Evolutionary conservation across 1,140 invertebrate genomes (phyloP).

Genomic region (Pachypeltis micranthus): DNA sequence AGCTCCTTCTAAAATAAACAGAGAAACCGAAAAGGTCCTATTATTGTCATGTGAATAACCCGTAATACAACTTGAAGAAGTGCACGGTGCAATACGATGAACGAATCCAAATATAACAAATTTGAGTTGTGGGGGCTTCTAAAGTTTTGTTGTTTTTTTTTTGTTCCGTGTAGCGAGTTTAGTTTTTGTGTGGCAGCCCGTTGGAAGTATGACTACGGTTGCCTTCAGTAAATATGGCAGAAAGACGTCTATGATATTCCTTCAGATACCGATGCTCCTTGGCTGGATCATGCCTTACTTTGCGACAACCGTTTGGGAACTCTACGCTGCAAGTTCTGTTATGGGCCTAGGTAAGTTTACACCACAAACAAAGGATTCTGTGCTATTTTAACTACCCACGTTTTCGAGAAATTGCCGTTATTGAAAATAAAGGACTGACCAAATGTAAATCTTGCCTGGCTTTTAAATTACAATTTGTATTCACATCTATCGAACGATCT

Average conservation of each 20-base stretch:
- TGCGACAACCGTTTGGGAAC: slow-evolving; percentile 18
- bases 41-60: neutral
- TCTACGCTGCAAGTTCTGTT: slow-evolving; percentile 24
- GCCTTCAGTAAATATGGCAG: slow-evolving; percentile 23
- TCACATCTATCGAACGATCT: too few species aligned
- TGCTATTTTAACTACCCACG: too few species aligned
- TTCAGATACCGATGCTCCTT: slow-evolving; percentile 26
- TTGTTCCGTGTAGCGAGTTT: slow-evolving; percentile 30
- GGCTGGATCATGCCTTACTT: slow-evolving; percentile 27
- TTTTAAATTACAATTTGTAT: too few species aligned
- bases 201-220: slow-evolving; percentile 27
- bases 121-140: too few species aligned
- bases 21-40: neutral
- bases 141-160: neutral
- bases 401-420: too few species aligned
- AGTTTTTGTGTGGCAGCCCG: slow-evolving; percentile 26
- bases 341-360: slow-evolving; percentile 30
- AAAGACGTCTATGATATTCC: slow-evolving; percentile 26
- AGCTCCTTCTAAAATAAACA: slow-evolving; percentile 2
- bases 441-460: too few species aligned
- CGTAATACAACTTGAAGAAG: too few species aligned
- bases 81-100: too few species aligned
- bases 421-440: too few species aligned
- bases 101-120: too few species aligned
- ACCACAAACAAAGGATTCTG: too few species aligned